phyloP scores from a whole-genome alignment of 2,888 invertebrate genomes.

The Acrobasis repandana region DNA sequence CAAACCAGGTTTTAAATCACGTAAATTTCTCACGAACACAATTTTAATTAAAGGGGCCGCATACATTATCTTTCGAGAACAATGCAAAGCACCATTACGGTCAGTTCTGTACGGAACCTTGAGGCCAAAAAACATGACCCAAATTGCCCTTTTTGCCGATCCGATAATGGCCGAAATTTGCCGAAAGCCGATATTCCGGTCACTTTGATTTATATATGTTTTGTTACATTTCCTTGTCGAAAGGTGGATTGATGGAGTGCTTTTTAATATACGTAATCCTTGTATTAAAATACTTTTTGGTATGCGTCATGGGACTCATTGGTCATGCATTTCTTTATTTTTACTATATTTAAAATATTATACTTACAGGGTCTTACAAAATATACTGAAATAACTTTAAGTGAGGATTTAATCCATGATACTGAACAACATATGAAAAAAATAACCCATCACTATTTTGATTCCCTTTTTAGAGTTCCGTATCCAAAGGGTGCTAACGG shows the following conservation, averaged over 20 bases:
- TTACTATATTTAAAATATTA: no score
- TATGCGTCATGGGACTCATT: not conserved
- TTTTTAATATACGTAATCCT: conserved; percentile 17
- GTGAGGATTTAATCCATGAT: no score
- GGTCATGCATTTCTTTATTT: no score
- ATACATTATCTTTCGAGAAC: conserved; percentile 31
- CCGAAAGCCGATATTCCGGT: conserved; percentile 72
- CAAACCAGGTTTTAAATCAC: conserved; percentile 31
- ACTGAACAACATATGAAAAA: no score
- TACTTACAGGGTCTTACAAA: no score
- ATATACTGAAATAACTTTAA: no score
- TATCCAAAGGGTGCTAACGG: no score
- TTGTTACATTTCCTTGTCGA: conserved; percentile 19
- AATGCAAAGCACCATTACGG: conserved; percentile 34
- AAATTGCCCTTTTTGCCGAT: conserved; percentile 69
- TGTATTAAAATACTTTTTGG: not conserved
- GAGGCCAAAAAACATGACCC: conserved; percentile 57
- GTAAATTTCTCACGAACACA: conserved; percentile 21
- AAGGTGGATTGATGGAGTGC: conserved; percentile 4
- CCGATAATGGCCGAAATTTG: conserved; percentile 73
- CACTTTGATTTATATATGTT: conserved; percentile 70
- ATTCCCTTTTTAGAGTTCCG: no score
- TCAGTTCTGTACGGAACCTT: conserved; percentile 54
- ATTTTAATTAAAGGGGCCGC: conserved; percentile 24
- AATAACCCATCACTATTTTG: no score